Base-by-base conservation (phyloP, 2,113 vertebrate genomes). In the Trematocara zebra region DNA sequence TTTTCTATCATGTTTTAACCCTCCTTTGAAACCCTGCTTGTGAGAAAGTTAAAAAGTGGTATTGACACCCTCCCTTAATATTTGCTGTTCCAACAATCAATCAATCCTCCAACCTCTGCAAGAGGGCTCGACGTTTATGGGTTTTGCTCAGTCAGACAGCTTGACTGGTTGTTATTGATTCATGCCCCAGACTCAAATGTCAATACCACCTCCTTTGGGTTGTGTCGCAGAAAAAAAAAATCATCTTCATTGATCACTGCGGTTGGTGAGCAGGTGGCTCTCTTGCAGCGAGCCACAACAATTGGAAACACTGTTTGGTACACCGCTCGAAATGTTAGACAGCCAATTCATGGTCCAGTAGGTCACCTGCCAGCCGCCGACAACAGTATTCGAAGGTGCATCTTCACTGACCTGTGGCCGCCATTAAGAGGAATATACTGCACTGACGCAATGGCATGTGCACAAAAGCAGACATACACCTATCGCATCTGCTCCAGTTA, bases 221-320 rank as follows among this genome's bases (percentile, higher is more conserved):
- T 96, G 91, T 94, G 94, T 96, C 95, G 95, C 96, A 17, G 17
- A 78, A 81, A 82, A 87, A 53, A 83, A 96, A 97, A 97, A 96
- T 93, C 95, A 96, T 97, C 97, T 96, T 96, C 97, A 99, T 99
- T 98, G 98, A 99, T 98, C 95, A 95, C 89, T 90, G 95, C 91
- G 95, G 96, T 96, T 93, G 96, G 95, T 91, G 95, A 97, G 97
- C 95, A 97, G 96, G 96, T 97, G 96, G 96, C 96, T 94, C 82
- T 86, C 95, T 94, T 91, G 90, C 91, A 94, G 93, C 91, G 95
- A 93, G 95, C 96, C 95, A 95, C 61, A 93, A 96, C 93, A 94
- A 96, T 90, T 95, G 96, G 94, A 95, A 96, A 96, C 93, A 93
- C 86, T 37, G 93, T 92, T 88, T 95, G 95, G 92, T 93, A 93